Conservation (phyloP, 2,888 invertebrate species). For the Xestia rhomboidea region DNA sequence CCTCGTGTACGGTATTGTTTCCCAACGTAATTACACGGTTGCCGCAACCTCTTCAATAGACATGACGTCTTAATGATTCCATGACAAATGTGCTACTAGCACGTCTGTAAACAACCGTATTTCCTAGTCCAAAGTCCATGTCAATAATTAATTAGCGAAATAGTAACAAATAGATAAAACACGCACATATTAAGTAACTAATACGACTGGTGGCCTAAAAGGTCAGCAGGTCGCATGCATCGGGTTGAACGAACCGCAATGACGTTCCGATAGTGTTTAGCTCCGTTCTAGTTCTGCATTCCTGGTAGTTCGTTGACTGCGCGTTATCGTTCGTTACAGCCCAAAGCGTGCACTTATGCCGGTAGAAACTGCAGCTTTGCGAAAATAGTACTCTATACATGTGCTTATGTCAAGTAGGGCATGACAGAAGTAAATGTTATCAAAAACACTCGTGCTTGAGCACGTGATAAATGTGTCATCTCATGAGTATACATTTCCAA, state of each 20-base stretch:
- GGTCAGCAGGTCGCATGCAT: constrained; percentile 78
- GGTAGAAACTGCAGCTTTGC: constrained; percentile 52
- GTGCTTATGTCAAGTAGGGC: constrained; percentile 17
- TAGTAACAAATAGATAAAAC: constrained; percentile 65
- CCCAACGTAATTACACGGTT: constrained; percentile 49
- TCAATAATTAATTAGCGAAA: constrained; percentile 57
- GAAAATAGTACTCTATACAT: constrained; percentile 41
- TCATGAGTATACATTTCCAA: not conserved
- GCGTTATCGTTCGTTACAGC: constrained; percentile 71
- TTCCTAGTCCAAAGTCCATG: constrained; percentile 48
- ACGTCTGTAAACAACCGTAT: constrained; percentile 36
- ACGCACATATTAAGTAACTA: constrained; percentile 65
- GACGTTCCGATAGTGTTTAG: constrained; percentile 69
- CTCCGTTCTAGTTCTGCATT: constrained; percentile 73
- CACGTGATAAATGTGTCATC: constrained; percentile 7
- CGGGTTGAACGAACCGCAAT: constrained; percentile 77
- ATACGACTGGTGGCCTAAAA: constrained; percentile 67
- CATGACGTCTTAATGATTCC: constrained; percentile 54
- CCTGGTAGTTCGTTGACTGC: constrained; percentile 72
- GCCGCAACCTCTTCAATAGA: constrained; percentile 46
- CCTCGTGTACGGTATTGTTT: constrained; percentile 46
- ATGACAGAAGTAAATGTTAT: constrained; percentile 29
- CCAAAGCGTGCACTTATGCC: constrained; percentile 59
- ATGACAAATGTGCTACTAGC: constrained; percentile 36
- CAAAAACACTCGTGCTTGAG: constrained; percentile 12